Conservation (phyloP, 2,888 invertebrate genomes). For the Plutella xylostella region DNA sequence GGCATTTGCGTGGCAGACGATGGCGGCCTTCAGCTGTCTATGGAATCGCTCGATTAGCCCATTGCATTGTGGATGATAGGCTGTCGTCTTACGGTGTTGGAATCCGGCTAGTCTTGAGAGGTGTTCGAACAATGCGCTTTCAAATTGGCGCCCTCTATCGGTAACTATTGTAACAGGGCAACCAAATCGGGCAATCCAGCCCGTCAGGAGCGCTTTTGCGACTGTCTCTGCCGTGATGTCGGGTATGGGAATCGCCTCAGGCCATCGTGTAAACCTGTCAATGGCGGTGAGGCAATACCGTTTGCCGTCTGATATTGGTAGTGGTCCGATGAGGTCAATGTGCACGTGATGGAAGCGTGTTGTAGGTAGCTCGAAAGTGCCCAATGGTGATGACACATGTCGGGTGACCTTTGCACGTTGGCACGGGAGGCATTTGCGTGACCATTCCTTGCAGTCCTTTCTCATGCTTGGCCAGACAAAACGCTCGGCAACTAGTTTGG, state of each 20-base stretch:
- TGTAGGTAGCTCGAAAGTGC: constrained; percentile 5
- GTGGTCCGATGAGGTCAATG: constrained; percentile 11
- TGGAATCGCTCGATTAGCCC: constrained; percentile 28
- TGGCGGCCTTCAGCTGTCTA: constrained; percentile 35
- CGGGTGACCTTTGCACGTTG: too few relatives aligned
- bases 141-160: constrained; percentile 27
- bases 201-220: constrained; percentile 1
- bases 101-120: constrained; percentile 15
- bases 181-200: constrained; percentile 10
- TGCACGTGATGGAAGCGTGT: constrained; percentile 3
- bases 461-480: constrained; percentile 17
- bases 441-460: constrained; percentile 15
- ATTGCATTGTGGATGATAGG: too few relatives aligned
- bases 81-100: constrained; percentile 17
- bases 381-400: constrained; percentile 12
- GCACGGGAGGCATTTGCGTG: constrained; percentile 11
- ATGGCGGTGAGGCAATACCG: constrained; percentile 4
- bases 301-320: constrained; percentile 6
- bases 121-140: constrained; percentile 17
- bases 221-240: too few relatives aligned
- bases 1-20: constrained; percentile 17
- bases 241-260: background rate
- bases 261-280: constrained; percentile 10
- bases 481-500: constrained; percentile 10
- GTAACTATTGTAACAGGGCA: constrained; percentile 3